Conservation (phyloP, 2,113 vertebrate species). For the Barnardius zonarius region DNA sequence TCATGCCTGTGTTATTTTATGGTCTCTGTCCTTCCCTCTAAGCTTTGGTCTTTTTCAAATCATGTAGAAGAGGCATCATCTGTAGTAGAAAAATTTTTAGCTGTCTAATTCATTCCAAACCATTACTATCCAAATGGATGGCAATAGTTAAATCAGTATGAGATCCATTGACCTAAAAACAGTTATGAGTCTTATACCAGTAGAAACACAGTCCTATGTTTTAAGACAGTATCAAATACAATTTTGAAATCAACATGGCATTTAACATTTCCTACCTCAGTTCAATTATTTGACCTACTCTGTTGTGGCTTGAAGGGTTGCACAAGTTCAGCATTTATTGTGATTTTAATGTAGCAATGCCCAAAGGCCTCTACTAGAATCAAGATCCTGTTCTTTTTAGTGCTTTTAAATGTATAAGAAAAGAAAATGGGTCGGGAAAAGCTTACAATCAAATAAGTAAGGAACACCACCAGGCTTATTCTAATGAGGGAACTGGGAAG, state of each 20-base stretch:
- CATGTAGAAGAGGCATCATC: not conserved
- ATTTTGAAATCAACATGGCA: not conserved
- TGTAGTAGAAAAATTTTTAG: not conserved
- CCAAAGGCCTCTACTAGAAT: not conserved
- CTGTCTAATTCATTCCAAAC: not conserved
- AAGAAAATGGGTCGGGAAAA: not conserved
- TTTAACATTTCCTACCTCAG: not conserved
- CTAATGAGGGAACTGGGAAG: not conserved
- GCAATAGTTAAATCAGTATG: not conserved
- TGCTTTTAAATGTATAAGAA: not conserved
- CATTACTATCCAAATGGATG: not conserved
- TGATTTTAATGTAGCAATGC: not conserved
- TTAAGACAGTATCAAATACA: not conserved
- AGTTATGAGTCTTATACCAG: not conserved
- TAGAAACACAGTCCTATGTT: not conserved
- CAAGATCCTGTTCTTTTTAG: not conserved
- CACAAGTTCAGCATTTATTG: not conserved
- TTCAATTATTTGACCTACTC: not conserved
- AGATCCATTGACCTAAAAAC: not conserved
- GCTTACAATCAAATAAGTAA: not conserved
- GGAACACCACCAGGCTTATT: not conserved
- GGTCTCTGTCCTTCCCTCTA: not conserved
- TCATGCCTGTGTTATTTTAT: not conserved
- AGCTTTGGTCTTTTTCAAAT: not conserved
- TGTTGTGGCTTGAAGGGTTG: not conserved